Percentiles rank a stretch among this genome's conserved stretches.
These are phyloP conservation scores for Lasioglossum malachurum DNA, from an alignment of 2,888 invertebrate species.

Conservation along the genomic window DNA sequence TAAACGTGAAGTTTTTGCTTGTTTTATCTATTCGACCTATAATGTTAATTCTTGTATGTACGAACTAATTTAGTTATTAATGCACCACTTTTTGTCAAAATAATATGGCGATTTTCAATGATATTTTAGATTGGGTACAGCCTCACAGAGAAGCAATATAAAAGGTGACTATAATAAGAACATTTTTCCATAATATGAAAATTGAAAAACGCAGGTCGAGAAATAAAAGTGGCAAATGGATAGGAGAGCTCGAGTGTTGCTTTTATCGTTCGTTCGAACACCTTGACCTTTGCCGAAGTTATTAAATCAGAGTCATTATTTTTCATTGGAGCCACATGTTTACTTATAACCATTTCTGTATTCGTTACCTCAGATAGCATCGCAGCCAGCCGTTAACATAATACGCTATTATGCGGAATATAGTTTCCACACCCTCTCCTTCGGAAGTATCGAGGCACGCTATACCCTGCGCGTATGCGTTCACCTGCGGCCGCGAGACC, in stretches of 20 bases:
- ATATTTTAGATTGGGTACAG: no score
- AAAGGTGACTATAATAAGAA: not conserved
- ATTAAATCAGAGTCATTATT: slow-evolving; percentile 5
- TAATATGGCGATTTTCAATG: not conserved
- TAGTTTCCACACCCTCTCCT: slow-evolving; percentile 49
- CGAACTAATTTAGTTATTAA: not conserved
- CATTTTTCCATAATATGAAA: not conserved
- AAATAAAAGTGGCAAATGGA: not conserved
- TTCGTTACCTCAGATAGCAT: slow-evolving; percentile 30
- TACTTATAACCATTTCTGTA: slow-evolving; percentile 13
- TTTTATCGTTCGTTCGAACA: not conserved
- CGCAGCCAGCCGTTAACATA: slow-evolving; percentile 29
- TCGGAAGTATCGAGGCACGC: slow-evolving; percentile 30
- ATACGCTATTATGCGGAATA: slow-evolving; percentile 41
- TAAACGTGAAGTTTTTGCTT: not conserved
- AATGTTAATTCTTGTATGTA: not conserved
- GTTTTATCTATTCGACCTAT: not conserved
- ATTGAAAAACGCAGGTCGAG: no score
- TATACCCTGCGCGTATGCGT: slow-evolving; percentile 33
- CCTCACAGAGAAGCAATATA: no score
- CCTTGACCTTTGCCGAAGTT: not conserved
- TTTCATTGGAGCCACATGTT: not conserved
- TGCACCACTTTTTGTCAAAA: not conserved
- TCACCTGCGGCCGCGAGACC: slow-evolving; percentile 37
- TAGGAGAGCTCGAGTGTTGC: not conserved